These are phyloP conservation scores for Sorex maritimensis DNA, from an alignment of 2,797 vertebrate species.

Conservation along the genomic window DNA sequence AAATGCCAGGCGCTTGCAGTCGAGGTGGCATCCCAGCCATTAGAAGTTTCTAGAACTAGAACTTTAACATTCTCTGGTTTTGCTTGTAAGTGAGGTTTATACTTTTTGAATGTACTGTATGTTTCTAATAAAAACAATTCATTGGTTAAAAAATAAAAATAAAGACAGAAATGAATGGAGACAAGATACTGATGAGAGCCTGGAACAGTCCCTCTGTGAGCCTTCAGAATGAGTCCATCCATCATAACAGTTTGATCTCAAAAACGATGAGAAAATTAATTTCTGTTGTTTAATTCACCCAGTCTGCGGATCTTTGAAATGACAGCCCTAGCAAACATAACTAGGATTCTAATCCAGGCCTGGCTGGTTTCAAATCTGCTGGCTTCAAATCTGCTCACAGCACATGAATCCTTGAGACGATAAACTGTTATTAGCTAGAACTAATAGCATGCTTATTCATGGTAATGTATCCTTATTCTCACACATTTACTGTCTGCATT, in stretches of 20 bases:
- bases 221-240: not conserved
- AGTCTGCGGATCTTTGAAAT: not conserved
- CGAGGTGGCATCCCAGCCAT: conserved; percentile 92
- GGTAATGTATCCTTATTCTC: conserved; percentile 17
- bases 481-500: not conserved
- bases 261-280: not conserved
- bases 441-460: not conserved
- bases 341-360: not conserved
- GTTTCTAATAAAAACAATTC: conserved; percentile 83
- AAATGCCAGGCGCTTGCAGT: conserved; percentile 96
- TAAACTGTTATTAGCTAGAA: not conserved
- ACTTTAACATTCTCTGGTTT: conserved; percentile 73
- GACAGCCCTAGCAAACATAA: not conserved
- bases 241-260: not conserved
- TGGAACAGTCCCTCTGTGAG: fast-evolving
- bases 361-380: not conserved
- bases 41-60: conserved; percentile 68
- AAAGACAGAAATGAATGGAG: not conserved
- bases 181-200: fast-evolving
- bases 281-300: not conserved
- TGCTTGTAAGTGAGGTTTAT: conserved; percentile 81
- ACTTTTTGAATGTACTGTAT: conserved; percentile 79
- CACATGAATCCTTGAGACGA: not conserved
- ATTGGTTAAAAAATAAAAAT: conserved; percentile 16
- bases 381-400: not conserved